Percentiles rank a stretch among this genome's conserved stretches.
These are phyloP conservation scores for Parauchenoglanis ngamensis DNA, from an alignment of 2,797 vertebrate genomes.

Conservation along the genomic window DNA sequence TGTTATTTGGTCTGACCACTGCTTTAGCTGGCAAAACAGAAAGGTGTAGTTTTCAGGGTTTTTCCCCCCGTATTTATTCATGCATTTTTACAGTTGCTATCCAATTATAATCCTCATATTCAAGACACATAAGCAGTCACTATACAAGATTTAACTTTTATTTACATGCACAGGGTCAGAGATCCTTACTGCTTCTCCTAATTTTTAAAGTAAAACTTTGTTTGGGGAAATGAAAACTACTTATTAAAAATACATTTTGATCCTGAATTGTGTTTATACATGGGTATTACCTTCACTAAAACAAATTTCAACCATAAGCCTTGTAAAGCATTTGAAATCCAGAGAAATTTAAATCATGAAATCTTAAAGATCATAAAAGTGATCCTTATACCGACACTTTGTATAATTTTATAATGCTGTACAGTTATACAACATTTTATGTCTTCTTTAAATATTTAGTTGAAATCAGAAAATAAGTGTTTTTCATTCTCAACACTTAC, in stretches of 20 bases:
- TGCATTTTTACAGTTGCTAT: background rate
- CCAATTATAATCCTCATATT: too few relatives aligned
- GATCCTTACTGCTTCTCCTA: background rate
- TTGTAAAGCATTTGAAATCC: background rate
- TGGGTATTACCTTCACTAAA: background rate
- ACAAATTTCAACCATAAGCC: background rate
- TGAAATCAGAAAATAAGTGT: background rate
- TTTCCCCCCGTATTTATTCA: background rate
- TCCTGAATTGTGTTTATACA: background rate
- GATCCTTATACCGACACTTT: background rate
- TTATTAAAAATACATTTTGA: background rate
- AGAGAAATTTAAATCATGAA: background rate
- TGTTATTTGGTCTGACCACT: background rate
- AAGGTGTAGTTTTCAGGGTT: background rate
- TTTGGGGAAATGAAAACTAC: background rate
- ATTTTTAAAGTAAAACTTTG: background rate
- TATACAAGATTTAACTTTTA: background rate
- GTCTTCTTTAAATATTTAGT: background rate
- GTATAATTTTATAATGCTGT: background rate
- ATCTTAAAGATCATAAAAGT: background rate
- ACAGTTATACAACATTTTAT: background rate
- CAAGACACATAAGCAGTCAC: background rate
- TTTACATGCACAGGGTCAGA: background rate
- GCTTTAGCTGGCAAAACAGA: background rate
- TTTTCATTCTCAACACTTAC: background rate